Percentiles rank a stretch among this genome's conserved stretches.
phyloP scores from a whole-genome alignment of 2,797 vertebrate genomes.

The Holocentrus rufus region DNA sequence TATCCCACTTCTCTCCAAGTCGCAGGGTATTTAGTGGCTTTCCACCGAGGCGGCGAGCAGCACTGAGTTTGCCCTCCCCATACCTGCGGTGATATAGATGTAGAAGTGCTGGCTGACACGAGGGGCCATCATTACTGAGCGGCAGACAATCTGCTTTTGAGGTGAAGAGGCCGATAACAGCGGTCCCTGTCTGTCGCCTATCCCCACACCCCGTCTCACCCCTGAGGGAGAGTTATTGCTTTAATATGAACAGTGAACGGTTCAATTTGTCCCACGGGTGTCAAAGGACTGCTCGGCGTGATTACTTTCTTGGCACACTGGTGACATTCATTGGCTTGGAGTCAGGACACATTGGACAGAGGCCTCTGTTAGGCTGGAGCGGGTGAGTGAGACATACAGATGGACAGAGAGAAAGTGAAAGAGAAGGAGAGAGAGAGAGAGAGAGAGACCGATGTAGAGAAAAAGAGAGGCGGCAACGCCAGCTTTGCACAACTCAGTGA shows the following conservation, averaged over 20 bases:
- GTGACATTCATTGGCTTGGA: conserved; percentile 76
- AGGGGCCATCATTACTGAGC: conserved; percentile 58
- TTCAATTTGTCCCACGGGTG: conserved; percentile 76
- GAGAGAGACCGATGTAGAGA: conserved; percentile 21
- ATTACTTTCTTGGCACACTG: conserved; percentile 74
- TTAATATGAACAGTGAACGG: conserved; percentile 80
- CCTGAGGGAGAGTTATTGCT: conserved; percentile 77
- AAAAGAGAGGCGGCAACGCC: conserved; percentile 25
- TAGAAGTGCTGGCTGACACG: conserved; percentile 50
- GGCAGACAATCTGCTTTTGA: conserved; percentile 62
- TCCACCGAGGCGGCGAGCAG: not conserved
- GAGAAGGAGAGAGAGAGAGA: not conserved
- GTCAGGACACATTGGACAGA: conserved; percentile 69
- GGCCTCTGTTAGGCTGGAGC: conserved; percentile 44
- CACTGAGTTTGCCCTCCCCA: conserved; percentile 1
- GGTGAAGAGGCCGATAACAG: conserved; percentile 65
- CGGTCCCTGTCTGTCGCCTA: conserved; percentile 47
- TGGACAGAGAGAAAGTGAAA: conserved; percentile 29
- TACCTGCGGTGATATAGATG: conserved; percentile 37
- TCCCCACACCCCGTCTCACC: conserved; percentile 40
- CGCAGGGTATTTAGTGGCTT: not conserved
- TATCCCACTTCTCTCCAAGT: conserved; percentile 14
- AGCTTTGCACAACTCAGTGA: conserved; percentile 60
- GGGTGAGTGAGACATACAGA: conserved; percentile 52
- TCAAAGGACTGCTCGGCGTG: conserved; percentile 68